These are phyloP conservation scores for Delichon dasypus DNA, from an alignment of 2,797 vertebrate species.

Conservation along the genomic window DNA sequence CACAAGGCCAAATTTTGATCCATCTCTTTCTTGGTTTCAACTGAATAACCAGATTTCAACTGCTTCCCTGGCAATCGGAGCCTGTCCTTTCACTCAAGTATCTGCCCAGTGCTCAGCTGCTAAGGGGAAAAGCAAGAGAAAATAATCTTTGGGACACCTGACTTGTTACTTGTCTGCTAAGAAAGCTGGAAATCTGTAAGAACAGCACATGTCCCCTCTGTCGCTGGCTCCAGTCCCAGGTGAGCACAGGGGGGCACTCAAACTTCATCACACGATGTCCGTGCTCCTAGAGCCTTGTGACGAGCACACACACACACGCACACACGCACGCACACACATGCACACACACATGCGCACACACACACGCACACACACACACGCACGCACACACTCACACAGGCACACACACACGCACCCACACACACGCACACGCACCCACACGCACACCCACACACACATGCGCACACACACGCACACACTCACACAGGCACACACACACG, in stretches of 20 bases:
- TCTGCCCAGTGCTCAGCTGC: neutral
- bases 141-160: neutral
- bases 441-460: no score
- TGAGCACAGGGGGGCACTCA: neutral
- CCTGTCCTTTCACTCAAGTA: neutral
- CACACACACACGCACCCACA: no score
- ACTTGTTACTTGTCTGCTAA: neutral
- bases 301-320: neutral
- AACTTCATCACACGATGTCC: neutral
- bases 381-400: no score
- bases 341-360: no score
- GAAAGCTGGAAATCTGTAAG: neutral
- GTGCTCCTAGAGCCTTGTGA: neutral
- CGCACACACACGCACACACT: no score
- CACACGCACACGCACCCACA: no score
- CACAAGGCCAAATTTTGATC: conserved; percentile 11
- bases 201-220: neutral
- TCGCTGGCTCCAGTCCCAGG: neutral
- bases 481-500: no score
- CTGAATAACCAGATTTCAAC: conserved; percentile 9
- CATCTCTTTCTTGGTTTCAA: neutral
- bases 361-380: no score
- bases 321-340: no score
- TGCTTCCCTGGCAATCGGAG: neutral
- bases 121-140: neutral